phyloP scores from a whole-genome alignment of 2,113 vertebrate genomes.

The Cebidichthys violaceus region DNA sequence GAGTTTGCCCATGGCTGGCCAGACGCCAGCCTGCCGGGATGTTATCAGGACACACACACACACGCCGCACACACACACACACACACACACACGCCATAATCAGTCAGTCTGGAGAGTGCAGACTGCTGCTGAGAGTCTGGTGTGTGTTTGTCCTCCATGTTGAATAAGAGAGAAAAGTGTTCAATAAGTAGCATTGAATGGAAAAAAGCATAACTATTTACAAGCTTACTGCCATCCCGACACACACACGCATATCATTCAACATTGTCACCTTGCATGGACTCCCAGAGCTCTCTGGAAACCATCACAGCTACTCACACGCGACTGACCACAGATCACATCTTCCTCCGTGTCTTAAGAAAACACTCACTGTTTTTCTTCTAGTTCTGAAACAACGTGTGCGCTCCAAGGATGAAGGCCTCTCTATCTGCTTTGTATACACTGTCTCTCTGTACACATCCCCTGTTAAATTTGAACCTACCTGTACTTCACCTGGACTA shows the following conservation, averaged over 20 bases:
- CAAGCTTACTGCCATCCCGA: neutral
- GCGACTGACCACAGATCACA: neutral
- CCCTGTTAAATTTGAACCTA: slow-evolving; percentile 18
- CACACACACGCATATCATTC: neutral
- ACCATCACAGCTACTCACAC: neutral
- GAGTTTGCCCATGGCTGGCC: slow-evolving; percentile 81
- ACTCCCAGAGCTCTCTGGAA: neutral
- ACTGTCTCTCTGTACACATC: slow-evolving; percentile 5
- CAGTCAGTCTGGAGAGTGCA: slow-evolving; percentile 52
- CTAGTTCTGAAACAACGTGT: neutral
- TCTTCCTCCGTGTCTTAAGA: slow-evolving; percentile 6
- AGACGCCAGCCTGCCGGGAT: slow-evolving; percentile 73
- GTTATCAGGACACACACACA: slow-evolving; percentile 74
- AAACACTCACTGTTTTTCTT: neutral
- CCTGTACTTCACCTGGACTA: neutral
- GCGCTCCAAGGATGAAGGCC: neutral
- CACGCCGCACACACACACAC: slow-evolving; percentile 44
- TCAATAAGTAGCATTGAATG: neutral
- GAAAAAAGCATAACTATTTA: neutral
- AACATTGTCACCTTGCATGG: slow-evolving; percentile 6
- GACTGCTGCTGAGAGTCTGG: slow-evolving; percentile 43
- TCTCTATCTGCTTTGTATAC: slow-evolving; percentile 10
- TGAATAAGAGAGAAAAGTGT: slow-evolving; percentile 31
- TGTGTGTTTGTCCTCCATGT: neutral
- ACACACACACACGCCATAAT: slow-evolving; percentile 59